Evolutionary conservation across 2,113 vertebrate genomes (phyloP).

Genomic region (Eubucco bourcierii): DNA sequence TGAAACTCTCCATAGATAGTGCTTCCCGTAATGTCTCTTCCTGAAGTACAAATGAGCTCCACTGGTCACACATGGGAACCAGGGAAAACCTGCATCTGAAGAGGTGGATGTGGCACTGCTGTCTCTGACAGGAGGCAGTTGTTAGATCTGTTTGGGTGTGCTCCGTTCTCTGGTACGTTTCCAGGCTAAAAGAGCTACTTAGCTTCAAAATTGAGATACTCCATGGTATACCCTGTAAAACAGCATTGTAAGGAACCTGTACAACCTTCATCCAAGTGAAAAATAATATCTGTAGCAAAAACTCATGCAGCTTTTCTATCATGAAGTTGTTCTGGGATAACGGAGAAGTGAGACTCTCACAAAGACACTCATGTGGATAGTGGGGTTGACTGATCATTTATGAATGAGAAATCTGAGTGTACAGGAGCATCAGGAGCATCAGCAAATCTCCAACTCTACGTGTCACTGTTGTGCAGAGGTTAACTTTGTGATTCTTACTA

Average conservation of each 20-base stretch:
- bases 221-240: background rate
- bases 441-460: rapidly evolving
- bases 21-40: background rate
- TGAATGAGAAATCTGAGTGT: background rate
- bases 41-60: background rate
- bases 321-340: background rate
- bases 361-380: background rate
- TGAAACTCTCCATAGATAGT: background rate
- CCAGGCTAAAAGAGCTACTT: background rate
- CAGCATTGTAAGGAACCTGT: background rate
- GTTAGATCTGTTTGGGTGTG: background rate
- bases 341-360: background rate
- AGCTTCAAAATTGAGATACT: background rate
- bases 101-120: background rate
- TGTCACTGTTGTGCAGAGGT: background rate
- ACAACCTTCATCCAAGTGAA: background rate
- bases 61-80: background rate
- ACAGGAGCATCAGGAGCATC: background rate
- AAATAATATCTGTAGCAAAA: background rate
- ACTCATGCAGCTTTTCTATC: rapidly evolving
- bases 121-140: background rate
- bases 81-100: background rate
- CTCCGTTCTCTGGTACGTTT: background rate
- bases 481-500: background rate
- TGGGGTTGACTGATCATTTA: background rate